These are phyloP conservation scores for Dusona sp. DNA, from an alignment of 2,888 invertebrate species.

Conservation along the genomic window DNA sequence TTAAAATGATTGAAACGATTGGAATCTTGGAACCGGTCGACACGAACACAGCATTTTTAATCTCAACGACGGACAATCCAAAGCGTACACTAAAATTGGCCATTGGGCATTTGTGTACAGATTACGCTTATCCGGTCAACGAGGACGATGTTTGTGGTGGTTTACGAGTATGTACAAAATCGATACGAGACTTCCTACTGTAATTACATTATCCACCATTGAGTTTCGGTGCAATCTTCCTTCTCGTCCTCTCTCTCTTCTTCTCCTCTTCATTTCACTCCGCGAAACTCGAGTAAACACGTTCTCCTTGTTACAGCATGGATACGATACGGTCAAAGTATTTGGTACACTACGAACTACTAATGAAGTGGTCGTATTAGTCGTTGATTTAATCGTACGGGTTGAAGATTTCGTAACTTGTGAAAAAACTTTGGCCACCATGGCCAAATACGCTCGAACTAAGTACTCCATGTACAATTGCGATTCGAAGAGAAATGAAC, in stretches of 20 bases:
- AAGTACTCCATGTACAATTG: constrained; percentile 12
- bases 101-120: constrained; percentile 34
- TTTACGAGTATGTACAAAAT: constrained; percentile 50
- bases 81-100: constrained; percentile 44
- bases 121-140: constrained; percentile 26
- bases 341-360: constrained; percentile 24
- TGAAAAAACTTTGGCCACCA: constrained; percentile 25
- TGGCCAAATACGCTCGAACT: constrained; percentile 12
- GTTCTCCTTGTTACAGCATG: constrained; percentile 39
- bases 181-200: constrained; percentile 32
- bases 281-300: constrained; percentile 33
- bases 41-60: constrained; percentile 9
- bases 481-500: neutral
- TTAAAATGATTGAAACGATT: constrained; percentile 40
- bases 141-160: constrained; percentile 30
- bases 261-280: neutral
- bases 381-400: constrained; percentile 17
- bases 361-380: constrained; percentile 25
- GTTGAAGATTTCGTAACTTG: constrained; percentile 14
- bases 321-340: constrained; percentile 35
- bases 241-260: neutral
- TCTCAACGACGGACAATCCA: constrained; percentile 14
- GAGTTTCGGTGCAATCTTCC: constrained; percentile 1
- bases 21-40: constrained; percentile 26
- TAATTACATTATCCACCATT: constrained; percentile 41